A percentile compares a stretch with the other conserved stretches of the same genome.
Evolutionary conservation across 2,797 vertebrate species (phyloP).

Genomic region (Pipistrellus pipistrellus): DNA sequence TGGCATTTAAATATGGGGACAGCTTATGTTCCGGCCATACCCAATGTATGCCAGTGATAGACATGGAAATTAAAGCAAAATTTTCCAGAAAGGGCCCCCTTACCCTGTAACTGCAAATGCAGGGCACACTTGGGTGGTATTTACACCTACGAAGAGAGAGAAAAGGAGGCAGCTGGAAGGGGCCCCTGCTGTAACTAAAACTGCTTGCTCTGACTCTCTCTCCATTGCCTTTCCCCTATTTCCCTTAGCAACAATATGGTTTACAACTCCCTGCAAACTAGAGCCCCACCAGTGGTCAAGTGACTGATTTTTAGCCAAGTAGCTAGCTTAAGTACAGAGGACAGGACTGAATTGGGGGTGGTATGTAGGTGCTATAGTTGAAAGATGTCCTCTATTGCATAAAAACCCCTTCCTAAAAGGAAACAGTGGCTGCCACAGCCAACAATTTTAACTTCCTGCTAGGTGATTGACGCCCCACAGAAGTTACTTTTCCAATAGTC

Average conservation of each 20-base stretch:
- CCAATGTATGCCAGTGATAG: slow-evolving; percentile 76
- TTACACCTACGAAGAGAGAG: slow-evolving; percentile 83
- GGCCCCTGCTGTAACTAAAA: slow-evolving; percentile 81
- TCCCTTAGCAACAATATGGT: slow-evolving; percentile 57
- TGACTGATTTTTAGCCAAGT: slow-evolving; percentile 39
- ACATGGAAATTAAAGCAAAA: slow-evolving; percentile 81
- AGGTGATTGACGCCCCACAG: neutral
- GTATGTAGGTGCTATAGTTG: slow-evolving; percentile 12
- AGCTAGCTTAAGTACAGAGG: neutral
- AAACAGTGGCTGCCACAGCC: slow-evolving; percentile 35
- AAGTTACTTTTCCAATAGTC: slow-evolving; percentile 26
- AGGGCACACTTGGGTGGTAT: slow-evolving; percentile 82
- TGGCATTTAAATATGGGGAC: slow-evolving; percentile 76
- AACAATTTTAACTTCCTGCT: slow-evolving; percentile 38
- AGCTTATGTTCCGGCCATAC: slow-evolving; percentile 73
- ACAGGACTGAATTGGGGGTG: neutral
- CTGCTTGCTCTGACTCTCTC: slow-evolving; percentile 75
- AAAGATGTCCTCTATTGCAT: neutral
- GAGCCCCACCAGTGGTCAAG: slow-evolving; percentile 36
- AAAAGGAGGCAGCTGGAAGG: slow-evolving; percentile 82
- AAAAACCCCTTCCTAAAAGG: slow-evolving; percentile 35
- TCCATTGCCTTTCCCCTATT: slow-evolving; percentile 73
- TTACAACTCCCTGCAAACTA: slow-evolving; percentile 71
- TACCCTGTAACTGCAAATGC: slow-evolving; percentile 84
- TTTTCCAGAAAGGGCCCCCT: slow-evolving; percentile 82